Base-by-base conservation (phyloP, 2,113 vertebrate genomes). In the Tragelaphus imberbis region DNA sequence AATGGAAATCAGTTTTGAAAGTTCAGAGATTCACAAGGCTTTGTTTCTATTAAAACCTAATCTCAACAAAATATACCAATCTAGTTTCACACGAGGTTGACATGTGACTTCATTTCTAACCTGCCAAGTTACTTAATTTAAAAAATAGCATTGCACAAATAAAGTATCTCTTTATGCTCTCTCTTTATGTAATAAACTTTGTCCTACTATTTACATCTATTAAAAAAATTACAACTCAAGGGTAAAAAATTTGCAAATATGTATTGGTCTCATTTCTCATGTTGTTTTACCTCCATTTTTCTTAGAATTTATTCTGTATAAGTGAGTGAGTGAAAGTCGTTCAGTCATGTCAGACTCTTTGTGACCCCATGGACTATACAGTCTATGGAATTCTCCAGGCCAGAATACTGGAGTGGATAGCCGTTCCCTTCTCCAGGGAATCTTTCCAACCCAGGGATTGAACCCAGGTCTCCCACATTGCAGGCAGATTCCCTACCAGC, bases 71-170 rank as follows among this genome's bases (percentile, higher is more conserved):
- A 95, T 87, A 95, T 85, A 94, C 80, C 63, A 81, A 58, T 95
- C 28, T 87, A 90, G 30, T 94, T 95, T 16, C 53, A 59, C 51
- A 87, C 17, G 36, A 95, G 16, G 90, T 84, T 97, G 84, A 95
- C 92, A 97, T 94, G 94, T 90, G 95, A 87, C 84, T 97, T 97
- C 95, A 88, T 96, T 97, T 96, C 87, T 95, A 90, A 96, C 90
- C 87, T 97, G 80, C 51, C 87, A 92, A 84, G 55, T 84, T 68
- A 80, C 71, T 53, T 96, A 93, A 97, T 97, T 95, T 79, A 86
- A 97, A 97, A 96, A 94, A 97, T 56, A 89, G 33, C 55, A 53
- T 55, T 33, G 47, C 33, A 80, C 80, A 71, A 91, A 86, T 94
- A 63, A 97, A 91, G 84, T 71, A 95, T 96, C 94, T 92, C 58